A percentile compares a stretch with the other conserved stretches of the same genome.
Evolutionary conservation across 2,888 invertebrate genomes (phyloP).

Genomic region (Boloria euphrosyne): DNA sequence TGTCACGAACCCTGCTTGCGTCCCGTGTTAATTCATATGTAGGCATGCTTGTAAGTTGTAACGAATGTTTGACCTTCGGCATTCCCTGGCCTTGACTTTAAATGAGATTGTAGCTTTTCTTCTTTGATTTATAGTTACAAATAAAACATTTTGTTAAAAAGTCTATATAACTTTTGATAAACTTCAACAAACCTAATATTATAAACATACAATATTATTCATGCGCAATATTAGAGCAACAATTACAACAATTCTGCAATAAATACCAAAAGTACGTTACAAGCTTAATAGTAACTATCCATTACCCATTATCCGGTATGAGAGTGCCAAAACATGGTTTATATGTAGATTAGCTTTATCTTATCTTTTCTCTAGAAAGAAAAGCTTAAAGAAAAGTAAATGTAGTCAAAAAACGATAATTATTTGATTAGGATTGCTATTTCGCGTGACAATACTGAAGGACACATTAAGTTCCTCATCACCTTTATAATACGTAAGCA

Average conservation of each 20-base stretch:
- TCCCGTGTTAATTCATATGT: constrained; percentile 10
- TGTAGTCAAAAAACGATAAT: constrained; percentile 21
- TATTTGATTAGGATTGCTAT: constrained; percentile 39
- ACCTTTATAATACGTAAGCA: constrained; percentile 34
- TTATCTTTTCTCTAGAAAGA: constrained; percentile 12
- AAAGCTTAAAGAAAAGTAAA: constrained; percentile 1
- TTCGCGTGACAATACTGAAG: constrained; percentile 48
- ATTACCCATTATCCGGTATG: constrained; percentile 3
- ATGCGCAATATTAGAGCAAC: too few species aligned
- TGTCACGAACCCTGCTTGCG: constrained; percentile 55
- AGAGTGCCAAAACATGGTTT: constrained; percentile 36
- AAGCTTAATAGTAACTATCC: not conserved
- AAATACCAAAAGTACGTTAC: not conserved
- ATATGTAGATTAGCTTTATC: constrained; percentile 15
- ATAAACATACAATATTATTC: too few species aligned
- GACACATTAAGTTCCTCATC: constrained; percentile 36
- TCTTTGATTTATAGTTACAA: too few species aligned
- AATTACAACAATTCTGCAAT: too few species aligned
- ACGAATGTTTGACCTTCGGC: not conserved
- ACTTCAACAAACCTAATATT: too few species aligned
- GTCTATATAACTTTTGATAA: too few species aligned
- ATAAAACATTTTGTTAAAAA: too few species aligned
- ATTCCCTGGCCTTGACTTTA: not conserved
- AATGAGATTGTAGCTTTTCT: too few species aligned
- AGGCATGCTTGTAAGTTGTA: constrained; percentile 1